phyloP scores from a whole-genome alignment of 2,888 invertebrate species.

The Allygus modestus region DNA sequence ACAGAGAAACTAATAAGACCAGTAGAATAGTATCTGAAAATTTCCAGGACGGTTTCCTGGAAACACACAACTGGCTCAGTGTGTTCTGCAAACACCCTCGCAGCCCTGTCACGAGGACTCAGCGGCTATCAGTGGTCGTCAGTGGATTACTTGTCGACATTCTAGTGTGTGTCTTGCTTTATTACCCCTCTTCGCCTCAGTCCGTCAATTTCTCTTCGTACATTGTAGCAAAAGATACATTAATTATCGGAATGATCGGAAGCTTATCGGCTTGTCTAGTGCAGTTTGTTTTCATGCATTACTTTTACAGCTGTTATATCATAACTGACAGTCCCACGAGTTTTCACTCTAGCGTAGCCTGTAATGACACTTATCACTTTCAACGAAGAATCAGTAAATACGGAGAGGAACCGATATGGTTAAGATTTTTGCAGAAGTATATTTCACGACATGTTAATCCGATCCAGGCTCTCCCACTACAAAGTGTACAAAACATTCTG shows the following conservation, averaged over 20 bases:
- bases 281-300: background rate
- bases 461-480: background rate
- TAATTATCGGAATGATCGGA: background rate
- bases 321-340: background rate
- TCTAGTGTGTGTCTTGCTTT: constrained; percentile 5
- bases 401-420: no score
- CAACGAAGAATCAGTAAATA: background rate
- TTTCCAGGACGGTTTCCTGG: background rate
- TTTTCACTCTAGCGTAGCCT: background rate
- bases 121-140: background rate
- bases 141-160: constrained; percentile 2
- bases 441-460: background rate
- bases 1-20: constrained; percentile 10
- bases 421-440: background rate
- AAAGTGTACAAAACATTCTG: background rate
- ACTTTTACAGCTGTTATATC: background rate
- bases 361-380: constrained; percentile 12
- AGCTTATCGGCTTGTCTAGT: background rate
- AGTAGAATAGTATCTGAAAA: constrained; percentile 15
- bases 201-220: background rate
- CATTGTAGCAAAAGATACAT: background rate
- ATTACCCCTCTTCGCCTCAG: background rate
- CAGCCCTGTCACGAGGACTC: constrained; percentile 8
- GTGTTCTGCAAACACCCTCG: constrained; percentile 16
- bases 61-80: background rate